Conservation (phyloP, 2,888 invertebrate species). For the Aricia artaxerxes region DNA sequence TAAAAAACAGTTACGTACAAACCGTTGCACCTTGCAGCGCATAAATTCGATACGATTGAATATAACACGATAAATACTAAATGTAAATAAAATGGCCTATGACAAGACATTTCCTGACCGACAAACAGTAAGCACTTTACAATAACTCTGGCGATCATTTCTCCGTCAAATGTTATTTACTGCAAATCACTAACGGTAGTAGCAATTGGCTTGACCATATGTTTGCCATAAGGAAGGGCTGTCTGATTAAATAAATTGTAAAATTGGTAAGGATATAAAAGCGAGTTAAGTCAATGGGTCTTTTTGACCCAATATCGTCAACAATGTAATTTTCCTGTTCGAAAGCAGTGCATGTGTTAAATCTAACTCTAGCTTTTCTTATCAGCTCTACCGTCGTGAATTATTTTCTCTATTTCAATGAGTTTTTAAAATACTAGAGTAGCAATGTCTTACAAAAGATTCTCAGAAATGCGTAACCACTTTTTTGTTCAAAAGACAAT, state of each 20-base stretch:
- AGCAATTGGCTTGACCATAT: neutral
- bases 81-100: conserved; percentile 1
- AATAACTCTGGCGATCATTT: conserved; percentile 3
- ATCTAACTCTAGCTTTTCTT: too few relatives aligned
- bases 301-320: neutral
- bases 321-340: neutral
- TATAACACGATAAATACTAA: neutral
- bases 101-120: neutral
- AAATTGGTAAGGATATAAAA: conserved; percentile 24
- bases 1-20: neutral
- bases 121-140: conserved; percentile 9
- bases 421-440: too few relatives aligned
- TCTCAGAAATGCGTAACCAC: too few relatives aligned
- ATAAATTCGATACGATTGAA: neutral
- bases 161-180: conserved; percentile 13
- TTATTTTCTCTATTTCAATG: too few relatives aligned
- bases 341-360: neutral
- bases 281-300: neutral
- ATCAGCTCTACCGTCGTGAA: too few relatives aligned
- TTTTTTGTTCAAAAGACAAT: too few relatives aligned
- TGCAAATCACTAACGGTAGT: conserved; percentile 18
- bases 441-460: too few relatives aligned
- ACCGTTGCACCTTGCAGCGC: neutral
- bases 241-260: conserved; percentile 26
- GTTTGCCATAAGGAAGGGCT: conserved; percentile 25